Conservation (phyloP, 2,888 invertebrate genomes). For the Drosophila fungiperda region DNA sequence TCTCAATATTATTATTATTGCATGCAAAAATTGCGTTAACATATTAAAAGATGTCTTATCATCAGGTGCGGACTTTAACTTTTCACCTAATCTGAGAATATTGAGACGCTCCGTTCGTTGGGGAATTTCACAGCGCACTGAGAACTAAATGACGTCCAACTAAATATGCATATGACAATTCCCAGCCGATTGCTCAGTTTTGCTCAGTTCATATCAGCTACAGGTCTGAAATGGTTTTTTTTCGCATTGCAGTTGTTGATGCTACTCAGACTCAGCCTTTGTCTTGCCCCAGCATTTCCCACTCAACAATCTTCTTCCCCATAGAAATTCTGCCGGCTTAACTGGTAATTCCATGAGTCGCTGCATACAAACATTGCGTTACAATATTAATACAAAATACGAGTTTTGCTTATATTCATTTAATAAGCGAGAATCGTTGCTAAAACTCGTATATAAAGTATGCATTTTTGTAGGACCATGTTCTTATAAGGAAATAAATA, state of each 20-base stretch:
- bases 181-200: not conserved
- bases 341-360: not conserved
- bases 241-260: not conserved
- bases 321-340: not conserved
- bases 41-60: conserved; percentile 59
- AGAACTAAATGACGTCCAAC: not conserved
- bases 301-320: not conserved
- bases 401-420: not conserved
- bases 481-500: not conserved
- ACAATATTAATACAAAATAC: not conserved
- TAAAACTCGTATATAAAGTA: not conserved
- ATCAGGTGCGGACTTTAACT: conserved; percentile 40
- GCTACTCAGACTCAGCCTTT: not conserved
- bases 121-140: not conserved
- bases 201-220: not conserved
- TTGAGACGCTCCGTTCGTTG: not conserved
- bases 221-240: not conserved
- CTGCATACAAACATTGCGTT: not conserved
- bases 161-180: not conserved
- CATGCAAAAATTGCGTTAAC: conserved; percentile 40
- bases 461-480: not conserved
- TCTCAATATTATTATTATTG: conserved; percentile 26
- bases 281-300: not conserved
- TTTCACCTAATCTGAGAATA: conserved; percentile 39
- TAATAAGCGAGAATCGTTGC: not conserved